Conservation (phyloP, 2,888 invertebrate genomes). For the Acanthosepion esculentum region DNA sequence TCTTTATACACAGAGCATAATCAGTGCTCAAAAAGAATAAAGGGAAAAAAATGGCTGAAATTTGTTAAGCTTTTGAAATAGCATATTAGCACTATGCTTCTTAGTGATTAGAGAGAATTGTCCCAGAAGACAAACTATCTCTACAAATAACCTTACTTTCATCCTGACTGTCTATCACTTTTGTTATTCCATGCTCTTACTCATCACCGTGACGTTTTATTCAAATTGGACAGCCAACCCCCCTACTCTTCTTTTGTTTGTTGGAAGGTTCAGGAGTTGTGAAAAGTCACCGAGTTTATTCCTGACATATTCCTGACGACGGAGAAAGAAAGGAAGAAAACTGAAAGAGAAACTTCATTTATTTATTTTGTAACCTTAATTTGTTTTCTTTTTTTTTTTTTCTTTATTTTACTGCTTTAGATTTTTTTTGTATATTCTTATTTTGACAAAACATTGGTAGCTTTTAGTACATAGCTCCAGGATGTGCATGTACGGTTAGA, state of each 20-base stretch:
- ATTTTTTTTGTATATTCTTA: too few relatives aligned
- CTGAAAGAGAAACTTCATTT: not conserved
- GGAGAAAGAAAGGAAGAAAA: not conserved
- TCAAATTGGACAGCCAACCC: not conserved
- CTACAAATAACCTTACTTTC: not conserved
- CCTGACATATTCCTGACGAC: not conserved
- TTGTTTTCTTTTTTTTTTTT: too few relatives aligned
- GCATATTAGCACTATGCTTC: not conserved
- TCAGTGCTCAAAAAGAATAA: not conserved
- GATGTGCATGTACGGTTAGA: too few relatives aligned
- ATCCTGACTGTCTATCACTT: not conserved
- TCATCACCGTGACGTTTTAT: not conserved
- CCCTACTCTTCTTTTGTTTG: not conserved
- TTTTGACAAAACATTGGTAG: too few relatives aligned
- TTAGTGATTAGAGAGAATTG: not conserved
- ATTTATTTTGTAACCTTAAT: too few relatives aligned
- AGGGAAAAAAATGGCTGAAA: not conserved
- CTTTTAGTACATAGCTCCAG: too few relatives aligned
- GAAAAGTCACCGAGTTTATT: not conserved
- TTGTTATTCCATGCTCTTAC: not conserved
- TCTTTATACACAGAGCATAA: not conserved
- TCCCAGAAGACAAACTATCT: not conserved
- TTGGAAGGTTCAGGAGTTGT: not conserved
- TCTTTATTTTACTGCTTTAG: too few relatives aligned
- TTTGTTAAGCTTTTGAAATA: not conserved